These are phyloP conservation scores for Leucozona laternaria DNA, from an alignment of 2,888 invertebrate genomes.

Conservation along the genomic window DNA sequence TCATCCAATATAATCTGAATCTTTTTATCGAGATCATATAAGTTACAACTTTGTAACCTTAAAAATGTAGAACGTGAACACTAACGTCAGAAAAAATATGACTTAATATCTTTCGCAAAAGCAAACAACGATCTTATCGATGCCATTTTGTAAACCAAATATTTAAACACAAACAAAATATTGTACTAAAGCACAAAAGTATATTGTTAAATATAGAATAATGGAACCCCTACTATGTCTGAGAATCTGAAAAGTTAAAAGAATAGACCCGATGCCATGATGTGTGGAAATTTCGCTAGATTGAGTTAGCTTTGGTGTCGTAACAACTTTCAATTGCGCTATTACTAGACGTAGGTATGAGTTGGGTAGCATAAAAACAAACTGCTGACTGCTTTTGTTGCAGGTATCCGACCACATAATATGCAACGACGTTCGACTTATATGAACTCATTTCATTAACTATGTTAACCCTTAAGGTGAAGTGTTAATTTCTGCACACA, in stretches of 20 bases:
- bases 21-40: background rate
- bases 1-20: background rate
- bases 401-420: constrained; percentile 6
- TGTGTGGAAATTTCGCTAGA: constrained; percentile 13
- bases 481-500: constrained; percentile 74
- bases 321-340: constrained; percentile 20
- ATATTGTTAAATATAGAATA: constrained; percentile 1
- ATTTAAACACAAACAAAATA: background rate
- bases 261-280: background rate
- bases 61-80: background rate
- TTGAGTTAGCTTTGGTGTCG: background rate
- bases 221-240: background rate
- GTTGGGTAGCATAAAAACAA: background rate
- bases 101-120: background rate
- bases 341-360: background rate
- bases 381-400: background rate
- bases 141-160: background rate
- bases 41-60: background rate
- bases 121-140: background rate
- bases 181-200: constrained; percentile 11
- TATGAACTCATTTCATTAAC: constrained; percentile 63
- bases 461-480: constrained; percentile 67
- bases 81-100: background rate
- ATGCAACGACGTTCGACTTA: constrained; percentile 43
- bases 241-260: constrained; percentile 24